Conservation (phyloP, 2,797 vertebrate species). For the Sebastes hubbsi region DNA sequence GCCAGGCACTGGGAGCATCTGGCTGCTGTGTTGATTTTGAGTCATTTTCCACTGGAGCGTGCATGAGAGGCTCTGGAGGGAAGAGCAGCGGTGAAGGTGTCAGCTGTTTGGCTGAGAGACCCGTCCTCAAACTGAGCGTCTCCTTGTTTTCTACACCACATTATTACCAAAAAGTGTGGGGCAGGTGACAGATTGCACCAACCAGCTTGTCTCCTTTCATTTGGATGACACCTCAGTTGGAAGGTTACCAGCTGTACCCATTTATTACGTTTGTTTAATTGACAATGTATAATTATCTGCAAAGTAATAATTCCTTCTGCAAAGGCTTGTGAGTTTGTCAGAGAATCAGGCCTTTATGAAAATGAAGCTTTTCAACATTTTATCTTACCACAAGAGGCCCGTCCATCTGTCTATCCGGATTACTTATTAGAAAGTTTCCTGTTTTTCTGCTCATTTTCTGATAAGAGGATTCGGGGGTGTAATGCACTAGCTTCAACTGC, state of each 20-base stretch:
- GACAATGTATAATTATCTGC: not conserved
- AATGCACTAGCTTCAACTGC: not conserved
- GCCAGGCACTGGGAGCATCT: constrained; percentile 36
- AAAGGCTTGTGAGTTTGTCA: not conserved
- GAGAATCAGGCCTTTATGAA: constrained; percentile 17
- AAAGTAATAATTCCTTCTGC: not conserved
- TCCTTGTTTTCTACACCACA: constrained; percentile 26
- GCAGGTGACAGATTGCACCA: constrained; percentile 47
- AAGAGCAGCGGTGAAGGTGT: constrained; percentile 38
- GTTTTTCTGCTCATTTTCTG: constrained; percentile 30
- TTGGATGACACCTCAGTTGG: not conserved
- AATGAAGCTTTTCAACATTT: constrained; percentile 8
- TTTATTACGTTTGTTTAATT: constrained; percentile 3
- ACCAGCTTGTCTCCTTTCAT: constrained; percentile 19
- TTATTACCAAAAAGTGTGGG: constrained; percentile 13
- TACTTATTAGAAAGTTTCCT: constrained; percentile 24
- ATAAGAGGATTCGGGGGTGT: constrained; percentile 25
- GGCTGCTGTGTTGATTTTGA: constrained; percentile 45
- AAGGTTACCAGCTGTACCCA: not conserved
- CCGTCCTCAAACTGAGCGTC: constrained; percentile 7
- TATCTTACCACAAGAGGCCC: constrained; percentile 7
- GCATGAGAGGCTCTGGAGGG: constrained; percentile 38
- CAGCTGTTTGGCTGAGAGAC: constrained; percentile 52
- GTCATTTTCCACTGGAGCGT: constrained; percentile 46
- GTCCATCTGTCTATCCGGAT: constrained; percentile 42